These are phyloP conservation scores for Anguilla anguilla DNA, from an alignment of 2,797 vertebrate species.

Conservation along the genomic window DNA sequence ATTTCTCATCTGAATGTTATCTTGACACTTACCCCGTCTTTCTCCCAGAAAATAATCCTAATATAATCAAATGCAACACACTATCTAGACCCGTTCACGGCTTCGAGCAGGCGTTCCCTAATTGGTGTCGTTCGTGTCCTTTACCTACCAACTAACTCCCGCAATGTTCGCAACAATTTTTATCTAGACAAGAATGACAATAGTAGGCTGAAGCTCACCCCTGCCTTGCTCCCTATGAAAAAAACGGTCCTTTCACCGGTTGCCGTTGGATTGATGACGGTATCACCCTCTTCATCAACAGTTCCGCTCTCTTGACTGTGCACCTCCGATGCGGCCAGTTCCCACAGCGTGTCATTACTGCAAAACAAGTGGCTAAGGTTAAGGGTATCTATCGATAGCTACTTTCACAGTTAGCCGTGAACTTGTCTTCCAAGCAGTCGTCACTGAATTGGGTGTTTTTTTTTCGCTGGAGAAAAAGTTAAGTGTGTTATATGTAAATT, in stretches of 20 bases:
- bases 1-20: neutral
- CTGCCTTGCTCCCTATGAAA: slow-evolving; percentile 89
- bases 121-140: neutral
- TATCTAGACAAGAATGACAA: neutral
- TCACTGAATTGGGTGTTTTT: neutral
- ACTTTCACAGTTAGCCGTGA: neutral
- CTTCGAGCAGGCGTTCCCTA: neutral
- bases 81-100: neutral
- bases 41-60: neutral
- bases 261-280: slow-evolving; percentile 54
- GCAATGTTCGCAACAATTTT: too few relatives aligned
- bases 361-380: slow-evolving; percentile 5
- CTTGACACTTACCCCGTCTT: neutral
- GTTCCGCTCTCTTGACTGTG: slow-evolving; percentile 61
- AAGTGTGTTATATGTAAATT: neutral
- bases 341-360: slow-evolving; percentile 91
- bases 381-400: neutral
- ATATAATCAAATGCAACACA: neutral
- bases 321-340: slow-evolving; percentile 84
- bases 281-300: slow-evolving; percentile 50
- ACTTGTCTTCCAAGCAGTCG: neutral
- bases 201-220: slow-evolving; percentile 66
- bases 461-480: neutral
- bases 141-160: neutral
- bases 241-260: slow-evolving; percentile 82